phyloP scores from a whole-genome alignment of 2,888 invertebrate species.

The Microctonus brassicae region DNA sequence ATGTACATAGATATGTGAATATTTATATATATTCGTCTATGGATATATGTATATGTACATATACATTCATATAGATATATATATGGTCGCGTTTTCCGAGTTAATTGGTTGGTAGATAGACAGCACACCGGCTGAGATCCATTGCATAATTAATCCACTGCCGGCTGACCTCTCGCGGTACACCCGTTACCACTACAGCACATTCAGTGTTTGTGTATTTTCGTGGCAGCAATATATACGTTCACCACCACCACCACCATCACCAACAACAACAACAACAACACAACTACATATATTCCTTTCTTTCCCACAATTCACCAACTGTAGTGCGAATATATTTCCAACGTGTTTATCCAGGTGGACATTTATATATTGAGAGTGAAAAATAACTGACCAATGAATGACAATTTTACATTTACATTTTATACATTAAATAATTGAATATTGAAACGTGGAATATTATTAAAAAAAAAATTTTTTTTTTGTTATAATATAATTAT shows the following conservation, averaged over 20 bases:
- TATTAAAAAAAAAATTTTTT: background rate
- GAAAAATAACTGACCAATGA: conserved; percentile 15
- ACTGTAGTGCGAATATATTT: conserved; percentile 10
- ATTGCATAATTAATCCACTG: conserved; percentile 65
- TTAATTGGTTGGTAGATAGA: conserved; percentile 61
- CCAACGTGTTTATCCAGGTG: conserved; percentile 27
- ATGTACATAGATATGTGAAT: too few species aligned
- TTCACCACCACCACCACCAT: background rate
- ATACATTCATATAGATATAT: background rate
- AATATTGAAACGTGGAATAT: too few species aligned
- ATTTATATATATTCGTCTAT: background rate
- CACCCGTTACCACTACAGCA: conserved; percentile 32
- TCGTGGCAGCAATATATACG: conserved; percentile 42
- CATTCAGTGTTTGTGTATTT: conserved; percentile 51
- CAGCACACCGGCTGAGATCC: conserved; percentile 50
- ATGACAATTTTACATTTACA: background rate
- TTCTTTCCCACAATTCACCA: too few species aligned
- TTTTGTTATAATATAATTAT: too few species aligned
- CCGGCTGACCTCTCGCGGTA: conserved; percentile 58
- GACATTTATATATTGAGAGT: conserved; percentile 30
- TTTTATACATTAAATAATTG: too few species aligned
- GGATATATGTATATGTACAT: background rate
- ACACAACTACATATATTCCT: too few species aligned
- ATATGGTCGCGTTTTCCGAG: conserved; percentile 58
- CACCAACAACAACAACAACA: background rate